A percentile compares a stretch with the other conserved stretches of the same genome.
phyloP scores from a whole-genome alignment of 2,113 vertebrate species.

The Zootoca vivipara region DNA sequence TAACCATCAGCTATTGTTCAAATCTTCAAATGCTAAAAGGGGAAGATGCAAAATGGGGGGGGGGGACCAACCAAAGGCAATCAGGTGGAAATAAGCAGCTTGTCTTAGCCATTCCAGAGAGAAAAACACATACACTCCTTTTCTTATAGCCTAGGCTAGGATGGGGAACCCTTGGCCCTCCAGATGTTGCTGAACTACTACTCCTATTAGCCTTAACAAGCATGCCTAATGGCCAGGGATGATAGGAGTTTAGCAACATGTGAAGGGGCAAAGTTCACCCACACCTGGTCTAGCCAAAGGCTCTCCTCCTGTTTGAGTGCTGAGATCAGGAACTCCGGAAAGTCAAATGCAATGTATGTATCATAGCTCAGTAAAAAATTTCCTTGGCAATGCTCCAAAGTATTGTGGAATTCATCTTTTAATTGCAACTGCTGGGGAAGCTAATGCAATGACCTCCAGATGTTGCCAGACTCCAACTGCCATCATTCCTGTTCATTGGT shows the following conservation, averaged over 20 bases:
- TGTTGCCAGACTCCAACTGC: too few species aligned
- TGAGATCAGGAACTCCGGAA: not conserved
- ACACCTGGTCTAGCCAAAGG: not conserved
- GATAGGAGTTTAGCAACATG: too few species aligned
- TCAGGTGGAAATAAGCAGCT: slow-evolving; percentile 33
- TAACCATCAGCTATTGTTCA: slow-evolving; percentile 84
- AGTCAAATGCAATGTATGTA: not conserved
- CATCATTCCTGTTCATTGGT: too few species aligned
- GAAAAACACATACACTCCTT: too few species aligned
- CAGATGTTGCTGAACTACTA: too few species aligned
- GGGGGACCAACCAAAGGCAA: slow-evolving; percentile 32
- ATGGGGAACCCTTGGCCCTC: too few species aligned
- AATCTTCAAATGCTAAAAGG: slow-evolving; percentile 74
- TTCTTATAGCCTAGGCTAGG: not conserved
- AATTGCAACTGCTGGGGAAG: too few species aligned
- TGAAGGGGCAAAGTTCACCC: too few species aligned
- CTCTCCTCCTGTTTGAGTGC: not conserved
- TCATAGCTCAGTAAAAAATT: not conserved
- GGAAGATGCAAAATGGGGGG: slow-evolving; percentile 56
- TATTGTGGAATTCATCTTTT: not conserved
- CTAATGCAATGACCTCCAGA: too few species aligned
- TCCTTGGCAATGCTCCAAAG: not conserved
- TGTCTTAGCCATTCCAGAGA: not conserved
- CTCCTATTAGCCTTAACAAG: too few species aligned
- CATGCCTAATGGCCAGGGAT: too few species aligned